Base-by-base conservation (phyloP, 2,888 invertebrate genomes). In the Perizoma affinitatum region DNA sequence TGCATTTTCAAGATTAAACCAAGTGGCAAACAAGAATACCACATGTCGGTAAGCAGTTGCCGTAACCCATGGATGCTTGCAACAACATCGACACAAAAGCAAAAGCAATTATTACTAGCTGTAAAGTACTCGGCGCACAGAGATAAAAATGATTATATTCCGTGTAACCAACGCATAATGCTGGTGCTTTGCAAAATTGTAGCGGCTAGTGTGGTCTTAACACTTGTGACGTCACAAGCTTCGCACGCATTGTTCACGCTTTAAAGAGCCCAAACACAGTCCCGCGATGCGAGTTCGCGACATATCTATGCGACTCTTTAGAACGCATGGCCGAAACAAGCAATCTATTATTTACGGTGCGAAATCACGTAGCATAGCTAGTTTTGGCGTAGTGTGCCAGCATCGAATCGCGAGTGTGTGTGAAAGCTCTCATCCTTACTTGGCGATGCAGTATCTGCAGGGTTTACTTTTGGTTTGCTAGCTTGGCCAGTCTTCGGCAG, bases 401-500 rank as follows among this genome's bases (percentile, higher is more conserved):
- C 43, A 11, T 43, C 5, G 11, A 53, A 45, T 44, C 36, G 35
- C 34, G 42, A 6, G 35, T 43, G 44, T 41, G 38, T 7, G 38
- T 7, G 38, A 4, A 6, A 38, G 48, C 36, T 57, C 49, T 73
- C 67, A 68, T 75, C 70, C 86, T 87, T 88, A 88, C 88, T 83
- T 87, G 87, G 75, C 74, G 78, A 76, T 74, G 79, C 71, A 77
- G 76, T 68, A 73, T 77, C 80, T 70, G 76, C 75, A 65, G 81
- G 69, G 71, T 79, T 74, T 22, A 22, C 75, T 80, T 86, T 86
- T 75, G 82, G 79, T 79, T 84, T 85, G 80, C 76, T 79, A 75
- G 77, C 80, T 80, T 81, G 80, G 76, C 78, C 77, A 78, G 78
- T 82, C 84, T 86, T 87, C 81, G 79, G 76, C 78, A 88, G 82